Conservation (phyloP, 2,888 invertebrate genomes). For the Eupithecia tripunctaria region DNA sequence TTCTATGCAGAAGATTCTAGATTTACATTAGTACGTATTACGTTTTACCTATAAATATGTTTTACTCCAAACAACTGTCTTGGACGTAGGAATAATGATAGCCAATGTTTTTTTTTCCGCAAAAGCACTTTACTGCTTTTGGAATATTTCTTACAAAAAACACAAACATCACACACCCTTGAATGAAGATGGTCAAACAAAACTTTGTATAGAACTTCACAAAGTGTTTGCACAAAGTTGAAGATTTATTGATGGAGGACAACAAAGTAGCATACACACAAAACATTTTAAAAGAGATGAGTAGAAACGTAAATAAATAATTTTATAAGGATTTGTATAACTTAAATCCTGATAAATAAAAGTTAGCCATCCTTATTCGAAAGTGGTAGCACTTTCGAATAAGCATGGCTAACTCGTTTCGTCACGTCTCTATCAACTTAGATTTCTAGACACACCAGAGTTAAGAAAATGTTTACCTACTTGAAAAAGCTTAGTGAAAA, state of each 20-base stretch:
- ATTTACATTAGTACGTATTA: background rate
- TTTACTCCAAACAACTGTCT: background rate
- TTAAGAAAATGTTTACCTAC: background rate
- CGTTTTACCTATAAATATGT: background rate
- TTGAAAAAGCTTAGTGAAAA: background rate
- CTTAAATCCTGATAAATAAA: background rate
- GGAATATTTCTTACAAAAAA: conserved; percentile 6
- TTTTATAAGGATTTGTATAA: too few species aligned
- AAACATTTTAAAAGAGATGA: conserved; percentile 4
- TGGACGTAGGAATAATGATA: background rate
- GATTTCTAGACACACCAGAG: background rate
- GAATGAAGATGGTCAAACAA: conserved; percentile 21
- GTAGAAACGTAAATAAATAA: background rate
- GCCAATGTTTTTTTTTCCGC: background rate
- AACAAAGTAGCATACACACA: conserved; percentile 10
- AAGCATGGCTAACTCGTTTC: background rate
- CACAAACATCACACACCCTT: conserved; percentile 18
- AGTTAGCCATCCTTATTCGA: background rate
- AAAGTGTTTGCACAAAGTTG: conserved; percentile 21
- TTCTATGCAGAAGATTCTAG: too few species aligned
- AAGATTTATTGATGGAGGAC: conserved; percentile 22
- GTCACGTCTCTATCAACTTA: background rate
- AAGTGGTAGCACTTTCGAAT: background rate
- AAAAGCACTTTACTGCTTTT: background rate
- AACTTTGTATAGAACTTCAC: conserved; percentile 23